A percentile compares a stretch with the other conserved stretches of the same genome.
Evolutionary conservation across 1,140 invertebrate species (phyloP).

Genomic region (Meloidogyne floridensis): DNA sequence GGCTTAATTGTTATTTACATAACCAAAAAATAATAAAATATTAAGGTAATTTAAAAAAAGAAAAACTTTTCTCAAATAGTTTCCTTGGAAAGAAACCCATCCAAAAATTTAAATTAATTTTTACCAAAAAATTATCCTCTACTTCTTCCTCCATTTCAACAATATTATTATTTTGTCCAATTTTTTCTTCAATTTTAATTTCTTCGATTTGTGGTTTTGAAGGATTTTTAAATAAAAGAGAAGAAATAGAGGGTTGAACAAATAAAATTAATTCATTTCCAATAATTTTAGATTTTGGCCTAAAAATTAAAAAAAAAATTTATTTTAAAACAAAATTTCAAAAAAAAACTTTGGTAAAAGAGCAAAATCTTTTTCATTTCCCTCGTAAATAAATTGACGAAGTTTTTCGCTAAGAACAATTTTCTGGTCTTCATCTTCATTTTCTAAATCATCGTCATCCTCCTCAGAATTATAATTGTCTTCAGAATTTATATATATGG

Average conservation of each 20-base stretch:
- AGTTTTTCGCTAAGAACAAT: neutral
- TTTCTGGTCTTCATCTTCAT: neutral
- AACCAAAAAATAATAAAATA: no score
- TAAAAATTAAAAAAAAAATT: neutral
- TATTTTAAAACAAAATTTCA: neutral
- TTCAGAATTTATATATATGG: neutral
- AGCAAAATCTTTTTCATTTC: slow-evolving; percentile 1
- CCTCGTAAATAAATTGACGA: neutral
- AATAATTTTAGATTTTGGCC: slow-evolving; percentile 3
- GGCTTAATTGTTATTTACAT: no score
- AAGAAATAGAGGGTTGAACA: slow-evolving; percentile 10
- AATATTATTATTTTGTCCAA: neutral
- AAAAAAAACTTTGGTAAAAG: slow-evolving; percentile 7
- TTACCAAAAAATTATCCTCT: neutral
- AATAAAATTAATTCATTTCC: slow-evolving; percentile 5
- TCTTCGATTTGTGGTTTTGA: slow-evolving; percentile 6
- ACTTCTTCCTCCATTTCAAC: neutral
- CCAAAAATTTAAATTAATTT: no score
- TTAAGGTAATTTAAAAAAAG: no score
- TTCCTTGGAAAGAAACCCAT: no score
- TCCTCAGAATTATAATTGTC: neutral
- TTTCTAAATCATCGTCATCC: neutral
- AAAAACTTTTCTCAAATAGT: no score
- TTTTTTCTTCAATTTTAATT: neutral
- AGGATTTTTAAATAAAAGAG: neutral